Conservation (phyloP, 2,113 vertebrate genomes). For the Menura novaehollandiae region DNA sequence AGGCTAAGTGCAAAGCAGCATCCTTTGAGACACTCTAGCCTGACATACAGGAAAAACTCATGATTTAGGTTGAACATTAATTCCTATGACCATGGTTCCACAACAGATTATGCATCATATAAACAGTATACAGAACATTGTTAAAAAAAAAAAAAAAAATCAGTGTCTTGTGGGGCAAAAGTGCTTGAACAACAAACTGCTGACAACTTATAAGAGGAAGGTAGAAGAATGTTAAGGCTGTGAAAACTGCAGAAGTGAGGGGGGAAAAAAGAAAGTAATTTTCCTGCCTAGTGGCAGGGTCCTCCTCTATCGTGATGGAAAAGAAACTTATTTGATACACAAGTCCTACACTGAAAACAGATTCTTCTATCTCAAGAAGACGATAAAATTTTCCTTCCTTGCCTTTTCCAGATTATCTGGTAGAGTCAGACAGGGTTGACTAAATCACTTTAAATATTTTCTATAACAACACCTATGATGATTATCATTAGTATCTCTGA, state of each 20-base stretch:
- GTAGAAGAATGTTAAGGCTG: background rate
- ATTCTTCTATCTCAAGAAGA: background rate
- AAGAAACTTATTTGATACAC: background rate
- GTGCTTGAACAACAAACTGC: background rate
- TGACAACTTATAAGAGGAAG: background rate
- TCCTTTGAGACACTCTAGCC: background rate
- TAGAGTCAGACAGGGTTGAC: background rate
- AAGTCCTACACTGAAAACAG: background rate
- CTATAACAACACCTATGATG: background rate
- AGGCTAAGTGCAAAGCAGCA: background rate
- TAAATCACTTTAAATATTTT: background rate
- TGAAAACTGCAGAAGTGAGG: background rate
- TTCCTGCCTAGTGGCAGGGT: background rate
- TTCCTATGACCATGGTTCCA: background rate
- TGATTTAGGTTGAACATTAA: background rate
- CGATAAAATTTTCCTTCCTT: background rate
- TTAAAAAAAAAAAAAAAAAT: background rate
- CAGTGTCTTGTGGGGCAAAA: background rate
- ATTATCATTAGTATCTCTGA: background rate
- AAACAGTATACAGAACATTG: background rate
- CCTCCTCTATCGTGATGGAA: background rate
- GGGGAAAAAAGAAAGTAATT: fast-evolving
- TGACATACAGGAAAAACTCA: background rate
- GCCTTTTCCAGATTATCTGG: background rate
- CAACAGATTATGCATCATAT: background rate